phyloP scores from a whole-genome alignment of 2,797 vertebrate genomes.

The Sebastes vulpes region DNA sequence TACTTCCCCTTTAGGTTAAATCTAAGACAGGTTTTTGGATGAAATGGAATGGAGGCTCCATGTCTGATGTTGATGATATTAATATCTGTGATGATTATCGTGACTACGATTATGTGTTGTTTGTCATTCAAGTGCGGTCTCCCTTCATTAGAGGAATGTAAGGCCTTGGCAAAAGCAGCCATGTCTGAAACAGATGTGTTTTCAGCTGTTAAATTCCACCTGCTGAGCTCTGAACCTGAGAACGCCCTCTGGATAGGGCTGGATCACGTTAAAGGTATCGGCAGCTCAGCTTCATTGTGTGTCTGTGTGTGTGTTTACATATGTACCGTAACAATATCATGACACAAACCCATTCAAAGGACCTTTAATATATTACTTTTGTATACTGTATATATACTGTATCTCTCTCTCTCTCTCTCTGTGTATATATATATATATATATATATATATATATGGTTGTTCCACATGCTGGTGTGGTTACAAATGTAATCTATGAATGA shows the following conservation, averaged over 20 bases:
- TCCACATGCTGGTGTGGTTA: too few species aligned
- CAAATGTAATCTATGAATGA: too few species aligned
- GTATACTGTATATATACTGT: too few species aligned
- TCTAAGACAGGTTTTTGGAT: background rate
- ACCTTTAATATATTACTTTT: too few species aligned
- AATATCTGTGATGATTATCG: background rate
- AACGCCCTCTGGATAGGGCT: constrained; percentile 91
- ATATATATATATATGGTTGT: too few species aligned
- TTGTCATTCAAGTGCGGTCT: constrained; percentile 89
- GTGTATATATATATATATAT: too few species aligned
- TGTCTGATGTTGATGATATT: background rate
- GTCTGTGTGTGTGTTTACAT: background rate
- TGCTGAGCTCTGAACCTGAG: constrained; percentile 92
- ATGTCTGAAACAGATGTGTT: constrained; percentile 85
- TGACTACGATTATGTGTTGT: background rate
- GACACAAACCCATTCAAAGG: background rate
- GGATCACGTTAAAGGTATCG: constrained; percentile 91
- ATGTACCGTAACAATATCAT: background rate
- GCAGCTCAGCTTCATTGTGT: background rate
- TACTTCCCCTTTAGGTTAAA: background rate
- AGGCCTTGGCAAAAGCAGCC: constrained; percentile 85
- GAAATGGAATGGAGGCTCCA: background rate
- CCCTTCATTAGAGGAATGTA: constrained; percentile 89
- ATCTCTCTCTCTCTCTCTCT: too few species aligned
- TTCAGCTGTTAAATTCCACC: constrained; percentile 90